These are phyloP conservation scores for Zaprionus ghesquierei DNA, from an alignment of 1,140 invertebrate genomes.

Conservation along the genomic window DNA sequence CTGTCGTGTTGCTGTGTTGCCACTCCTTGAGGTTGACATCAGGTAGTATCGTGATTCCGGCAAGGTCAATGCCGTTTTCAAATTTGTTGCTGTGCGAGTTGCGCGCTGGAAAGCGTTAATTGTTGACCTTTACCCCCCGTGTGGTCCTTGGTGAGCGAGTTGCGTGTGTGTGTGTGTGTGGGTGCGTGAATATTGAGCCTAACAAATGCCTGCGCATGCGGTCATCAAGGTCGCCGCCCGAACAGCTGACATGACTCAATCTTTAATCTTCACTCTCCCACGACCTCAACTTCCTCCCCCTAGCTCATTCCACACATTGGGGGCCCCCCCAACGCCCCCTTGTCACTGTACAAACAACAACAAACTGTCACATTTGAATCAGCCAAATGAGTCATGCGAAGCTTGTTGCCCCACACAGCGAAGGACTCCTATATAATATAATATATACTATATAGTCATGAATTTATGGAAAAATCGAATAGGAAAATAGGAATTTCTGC, in stretches of 20 bases:
- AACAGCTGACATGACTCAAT: constrained; percentile 72
- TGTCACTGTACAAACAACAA: constrained; percentile 16
- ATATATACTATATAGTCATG: background rate
- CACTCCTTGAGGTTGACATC: constrained; percentile 14
- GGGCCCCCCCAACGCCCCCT: background rate
- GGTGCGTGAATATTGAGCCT: constrained; percentile 25
- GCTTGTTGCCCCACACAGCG: background rate
- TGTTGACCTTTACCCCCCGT: constrained; percentile 20
- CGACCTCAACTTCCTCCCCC: background rate
- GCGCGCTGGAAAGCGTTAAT: constrained; percentile 21
- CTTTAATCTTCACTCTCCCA: constrained; percentile 2
- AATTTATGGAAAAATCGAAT: no score
- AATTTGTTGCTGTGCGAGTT: background rate
- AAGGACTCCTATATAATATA: background rate
- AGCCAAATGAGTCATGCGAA: constrained; percentile 30
- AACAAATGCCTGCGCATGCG: constrained; percentile 69
- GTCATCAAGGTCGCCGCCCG: constrained; percentile 62
- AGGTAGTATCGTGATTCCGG: constrained; percentile 24
- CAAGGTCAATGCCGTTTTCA: constrained; percentile 56
- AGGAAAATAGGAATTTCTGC: no score
- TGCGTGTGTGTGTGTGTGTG: background rate
- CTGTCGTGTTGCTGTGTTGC: background rate
- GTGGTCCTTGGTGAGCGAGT: constrained; percentile 16
- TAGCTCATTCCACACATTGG: no score
- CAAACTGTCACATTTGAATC: constrained; percentile 16